Base-by-base conservation (phyloP, 2,797 vertebrate genomes). In the Sitta carolinensis region DNA sequence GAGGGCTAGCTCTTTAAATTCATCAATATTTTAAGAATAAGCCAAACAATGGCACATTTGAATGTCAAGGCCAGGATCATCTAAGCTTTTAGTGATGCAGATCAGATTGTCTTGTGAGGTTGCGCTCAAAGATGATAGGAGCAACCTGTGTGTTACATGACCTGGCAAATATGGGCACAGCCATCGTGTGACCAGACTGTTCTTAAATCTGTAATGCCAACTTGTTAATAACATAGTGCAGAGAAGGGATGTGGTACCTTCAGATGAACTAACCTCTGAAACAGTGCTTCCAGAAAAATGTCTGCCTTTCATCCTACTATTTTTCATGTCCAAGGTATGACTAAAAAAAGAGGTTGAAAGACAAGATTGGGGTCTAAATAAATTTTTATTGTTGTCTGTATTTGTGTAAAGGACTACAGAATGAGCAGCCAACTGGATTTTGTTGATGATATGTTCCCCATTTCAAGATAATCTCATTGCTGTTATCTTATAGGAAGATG, bases 121-220 rank as follows among this genome's bases (percentile, higher is more conserved):
- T 84, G 47, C 54, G 25, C 62, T 87, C 25, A 36, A 18, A 72
- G 54, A 27, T 78, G 58, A 27, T 10, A 40, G 47, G 32, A 84
- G 14, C 19, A 69, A 8, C 23, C 8, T 8, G 27, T 78, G 63
- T 57, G 11, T 57, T 67, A 12, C 10, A 8, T 52, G 77, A 30
- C 45, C 38, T 92, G 42, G 13, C 16, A 61, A 47, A 30, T 21
- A 3, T 7, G 15, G 43, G 4, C 42, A 57, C 78, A 8, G 3
- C 52, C 17, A 7, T 38, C 0, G 0, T 17, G 21, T 48, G 23
- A 59, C 34, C 45, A 45, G 69, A 34, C 5, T 20, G 0, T 18
- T 70, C 27, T 30, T 78, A 26, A 51, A 21, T 81, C 18, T 29
- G 16, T 26, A n/a, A 63, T 11, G 10, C 52, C 50, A 27, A 2